A percentile compares a stretch with the other conserved stretches of the same genome.
phyloP scores from a whole-genome alignment of 2,113 vertebrate genomes.

The Aegotheles bennettii region DNA sequence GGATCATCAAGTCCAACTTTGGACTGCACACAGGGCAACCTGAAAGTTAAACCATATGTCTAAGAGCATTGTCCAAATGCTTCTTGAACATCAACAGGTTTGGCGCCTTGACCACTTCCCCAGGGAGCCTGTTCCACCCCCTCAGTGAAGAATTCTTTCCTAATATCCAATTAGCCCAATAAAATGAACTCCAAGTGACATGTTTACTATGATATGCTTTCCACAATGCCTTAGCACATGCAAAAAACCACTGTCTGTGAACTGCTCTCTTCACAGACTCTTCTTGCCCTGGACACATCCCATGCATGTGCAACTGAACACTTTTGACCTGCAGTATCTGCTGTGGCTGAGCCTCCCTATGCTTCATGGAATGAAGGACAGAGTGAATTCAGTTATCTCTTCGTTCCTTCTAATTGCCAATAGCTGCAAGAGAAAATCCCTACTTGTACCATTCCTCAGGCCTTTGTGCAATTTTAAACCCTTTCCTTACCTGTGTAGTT shows the following conservation, averaged over 20 bases:
- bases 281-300: neutral
- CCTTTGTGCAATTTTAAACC: neutral
- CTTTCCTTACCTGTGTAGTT: neutral
- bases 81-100: neutral
- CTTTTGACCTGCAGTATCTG: neutral
- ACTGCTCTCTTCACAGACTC: neutral
- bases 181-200: neutral
- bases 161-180: neutral
- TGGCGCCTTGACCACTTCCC: neutral
- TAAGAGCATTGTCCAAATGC: neutral
- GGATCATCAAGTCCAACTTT: neutral
- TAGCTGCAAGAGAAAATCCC: neutral
- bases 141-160: neutral
- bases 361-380: neutral
- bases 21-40: neutral
- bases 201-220: neutral
- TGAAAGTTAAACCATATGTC: neutral
- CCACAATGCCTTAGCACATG: neutral
- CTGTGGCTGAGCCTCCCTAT: neutral
- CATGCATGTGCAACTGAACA: fast-evolving
- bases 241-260: neutral
- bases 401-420: neutral
- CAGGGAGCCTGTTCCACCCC: neutral
- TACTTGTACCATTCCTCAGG: neutral
- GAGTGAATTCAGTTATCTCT: neutral